Conservation (phyloP, 2,113 vertebrate species). For the Thamnophis sirtalis region DNA sequence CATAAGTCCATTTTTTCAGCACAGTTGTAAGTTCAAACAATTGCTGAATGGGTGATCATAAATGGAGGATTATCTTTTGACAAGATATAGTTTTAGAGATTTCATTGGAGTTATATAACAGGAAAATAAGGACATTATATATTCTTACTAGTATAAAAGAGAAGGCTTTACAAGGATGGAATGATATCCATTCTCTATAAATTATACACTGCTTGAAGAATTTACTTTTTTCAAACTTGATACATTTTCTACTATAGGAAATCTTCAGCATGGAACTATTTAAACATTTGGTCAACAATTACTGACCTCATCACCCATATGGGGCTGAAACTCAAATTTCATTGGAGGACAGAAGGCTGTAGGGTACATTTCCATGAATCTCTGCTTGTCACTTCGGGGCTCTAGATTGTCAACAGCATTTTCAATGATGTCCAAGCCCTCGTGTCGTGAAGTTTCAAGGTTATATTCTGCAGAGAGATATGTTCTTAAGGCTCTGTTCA, state of each 20-base stretch:
- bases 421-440: slow-evolving; percentile 96
- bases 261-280: background rate
- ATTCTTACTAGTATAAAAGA: background rate
- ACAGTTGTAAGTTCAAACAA: background rate
- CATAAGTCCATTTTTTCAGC: background rate
- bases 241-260: background rate
- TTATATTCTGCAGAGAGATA: slow-evolving; percentile 98
- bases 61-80: background rate
- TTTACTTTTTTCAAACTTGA: background rate
- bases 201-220: background rate
- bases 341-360: slow-evolving; percentile 91
- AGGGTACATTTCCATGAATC: slow-evolving; percentile 98
- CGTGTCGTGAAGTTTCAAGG: slow-evolving; percentile 96
- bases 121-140: background rate
- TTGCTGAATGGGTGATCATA: background rate
- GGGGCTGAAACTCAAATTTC: slow-evolving; percentile 95
- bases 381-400: slow-evolving; percentile 92
- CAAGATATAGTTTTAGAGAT: background rate
- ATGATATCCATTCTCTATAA: background rate
- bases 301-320: slow-evolving; percentile 97
- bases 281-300: background rate
- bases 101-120: background rate
- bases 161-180: background rate
- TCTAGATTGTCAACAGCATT: slow-evolving; percentile 96
- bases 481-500: slow-evolving; percentile 92